phyloP scores from a whole-genome alignment of 2,888 invertebrate species.

The Aspidiotus destructor region DNA sequence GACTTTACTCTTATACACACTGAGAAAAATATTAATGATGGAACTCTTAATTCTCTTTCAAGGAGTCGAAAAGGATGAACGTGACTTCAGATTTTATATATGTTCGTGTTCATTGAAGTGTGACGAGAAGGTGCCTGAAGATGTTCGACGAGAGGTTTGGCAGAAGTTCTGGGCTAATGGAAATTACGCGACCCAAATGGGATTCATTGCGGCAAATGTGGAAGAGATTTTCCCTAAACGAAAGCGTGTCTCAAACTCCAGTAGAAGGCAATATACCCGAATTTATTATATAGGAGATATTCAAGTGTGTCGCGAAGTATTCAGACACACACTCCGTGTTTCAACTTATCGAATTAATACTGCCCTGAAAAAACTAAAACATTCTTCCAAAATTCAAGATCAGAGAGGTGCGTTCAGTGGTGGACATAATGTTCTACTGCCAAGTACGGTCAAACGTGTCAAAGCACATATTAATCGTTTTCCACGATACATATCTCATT shows the following conservation, averaged over 20 bases:
- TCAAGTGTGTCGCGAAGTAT: neutral
- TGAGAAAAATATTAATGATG: too few relatives aligned
- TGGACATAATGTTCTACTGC: neutral
- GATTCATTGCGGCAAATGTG: neutral
- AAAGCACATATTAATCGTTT: neutral
- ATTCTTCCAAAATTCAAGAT: neutral
- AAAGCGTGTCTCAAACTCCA: neutral
- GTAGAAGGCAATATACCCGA: neutral
- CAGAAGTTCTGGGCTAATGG: neutral
- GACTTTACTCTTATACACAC: too few relatives aligned
- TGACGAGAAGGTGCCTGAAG: neutral
- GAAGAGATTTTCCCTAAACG: neutral
- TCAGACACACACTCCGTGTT: neutral
- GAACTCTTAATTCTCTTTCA: too few relatives aligned
- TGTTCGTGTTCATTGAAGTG: neutral
- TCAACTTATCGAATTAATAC: neutral
- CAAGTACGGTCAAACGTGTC: neutral
- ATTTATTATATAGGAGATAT: neutral
- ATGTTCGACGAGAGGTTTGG: neutral
- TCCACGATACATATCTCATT: neutral
- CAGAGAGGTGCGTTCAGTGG: neutral
- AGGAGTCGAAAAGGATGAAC: too few relatives aligned
- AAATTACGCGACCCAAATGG: neutral
- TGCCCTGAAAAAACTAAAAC: neutral
- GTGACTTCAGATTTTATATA: too few relatives aligned